phyloP scores from a whole-genome alignment of 2,888 invertebrate species.

The Deroplatys truncata region DNA sequence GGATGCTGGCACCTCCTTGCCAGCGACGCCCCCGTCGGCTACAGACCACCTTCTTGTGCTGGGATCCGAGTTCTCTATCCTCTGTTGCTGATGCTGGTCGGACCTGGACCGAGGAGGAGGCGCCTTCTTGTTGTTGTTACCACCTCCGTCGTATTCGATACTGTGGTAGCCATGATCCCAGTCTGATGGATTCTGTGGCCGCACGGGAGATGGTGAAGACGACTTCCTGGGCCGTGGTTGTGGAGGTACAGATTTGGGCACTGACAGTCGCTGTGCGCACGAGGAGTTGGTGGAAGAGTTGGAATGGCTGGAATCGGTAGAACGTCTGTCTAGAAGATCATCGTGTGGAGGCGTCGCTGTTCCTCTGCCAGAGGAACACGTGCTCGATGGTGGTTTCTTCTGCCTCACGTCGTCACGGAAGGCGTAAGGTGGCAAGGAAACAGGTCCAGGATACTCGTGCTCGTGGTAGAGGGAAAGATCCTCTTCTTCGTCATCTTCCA shows the following conservation, averaged over 20 bases:
- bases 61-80: neutral
- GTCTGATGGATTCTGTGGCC: neutral
- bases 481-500: slow-evolving; percentile 21
- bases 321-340: slow-evolving; percentile 29
- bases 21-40: slow-evolving; percentile 14
- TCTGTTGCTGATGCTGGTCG: neutral
- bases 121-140: neutral
- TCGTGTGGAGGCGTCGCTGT: slow-evolving; percentile 30
- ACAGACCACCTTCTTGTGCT: slow-evolving; percentile 19
- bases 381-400: slow-evolving; percentile 21
- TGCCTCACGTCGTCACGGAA: slow-evolving; percentile 33
- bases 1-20: neutral
- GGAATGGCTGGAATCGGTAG: slow-evolving; percentile 30
- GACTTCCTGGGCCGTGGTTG: neutral
- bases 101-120: neutral
- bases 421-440: slow-evolving; percentile 47
- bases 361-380: slow-evolving; percentile 29
- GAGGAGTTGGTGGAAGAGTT: slow-evolving; percentile 20
- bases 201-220: neutral
- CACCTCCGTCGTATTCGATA: slow-evolving; percentile 10
- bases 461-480: neutral
- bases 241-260: neutral
- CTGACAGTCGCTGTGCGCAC: neutral
- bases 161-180: slow-evolving; percentile 22
- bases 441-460: slow-evolving; percentile 40